Conservation (phyloP, 2,888 invertebrate genomes). For the Apamea anceps region DNA sequence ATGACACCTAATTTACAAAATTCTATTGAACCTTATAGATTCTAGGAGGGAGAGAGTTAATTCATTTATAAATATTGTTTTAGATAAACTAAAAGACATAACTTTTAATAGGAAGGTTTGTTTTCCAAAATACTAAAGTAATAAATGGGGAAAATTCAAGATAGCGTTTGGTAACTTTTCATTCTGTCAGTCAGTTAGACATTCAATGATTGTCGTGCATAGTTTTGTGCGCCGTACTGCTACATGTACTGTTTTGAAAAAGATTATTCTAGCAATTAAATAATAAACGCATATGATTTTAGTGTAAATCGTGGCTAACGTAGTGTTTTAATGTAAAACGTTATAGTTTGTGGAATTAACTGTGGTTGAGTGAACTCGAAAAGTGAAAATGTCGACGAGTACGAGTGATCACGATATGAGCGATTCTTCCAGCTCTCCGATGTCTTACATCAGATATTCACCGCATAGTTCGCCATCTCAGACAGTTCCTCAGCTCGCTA, state of each 20-base stretch:
- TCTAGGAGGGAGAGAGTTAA: neutral
- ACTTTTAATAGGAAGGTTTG: neutral
- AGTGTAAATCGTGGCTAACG: conserved; percentile 3
- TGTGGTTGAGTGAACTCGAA: conserved; percentile 20
- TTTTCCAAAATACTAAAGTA: neutral
- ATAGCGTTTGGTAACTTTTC: conserved; percentile 44
- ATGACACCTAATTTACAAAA: conserved; percentile 16
- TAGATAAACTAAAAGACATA: neutral
- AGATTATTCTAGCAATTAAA: neutral
- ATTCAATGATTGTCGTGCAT: conserved; percentile 28
- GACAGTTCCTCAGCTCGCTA: conserved; percentile 82
- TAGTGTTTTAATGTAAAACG: conserved; percentile 18
- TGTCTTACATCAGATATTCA: conserved; percentile 74
- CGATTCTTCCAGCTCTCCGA: conserved; percentile 80
- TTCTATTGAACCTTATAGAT: neutral
- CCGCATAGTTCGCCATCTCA: conserved; percentile 84
- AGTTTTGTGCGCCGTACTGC: neutral
- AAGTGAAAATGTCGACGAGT: conserved; percentile 68
- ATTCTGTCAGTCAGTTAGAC: conserved; percentile 17
- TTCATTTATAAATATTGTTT: neutral
- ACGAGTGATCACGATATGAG: conserved; percentile 81
- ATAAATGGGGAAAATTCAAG: conserved; percentile 11
- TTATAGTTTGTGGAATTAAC: conserved; percentile 21
- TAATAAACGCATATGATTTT: neutral
- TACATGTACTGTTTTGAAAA: neutral